These are phyloP conservation scores for Stercorarius parasiticus DNA, from an alignment of 2,113 vertebrate species.

Conservation along the genomic window DNA sequence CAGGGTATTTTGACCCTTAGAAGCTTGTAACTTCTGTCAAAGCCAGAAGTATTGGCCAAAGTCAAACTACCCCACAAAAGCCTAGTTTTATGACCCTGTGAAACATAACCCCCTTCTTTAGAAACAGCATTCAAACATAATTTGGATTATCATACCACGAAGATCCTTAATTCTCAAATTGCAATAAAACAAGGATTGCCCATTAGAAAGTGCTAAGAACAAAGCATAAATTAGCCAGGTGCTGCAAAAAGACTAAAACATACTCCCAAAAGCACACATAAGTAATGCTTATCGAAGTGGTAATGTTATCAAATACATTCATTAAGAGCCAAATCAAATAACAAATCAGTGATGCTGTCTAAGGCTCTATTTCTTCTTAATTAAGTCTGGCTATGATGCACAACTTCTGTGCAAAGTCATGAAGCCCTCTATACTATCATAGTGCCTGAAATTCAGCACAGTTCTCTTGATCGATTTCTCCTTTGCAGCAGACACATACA, in stretches of 20 bases:
- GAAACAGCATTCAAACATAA: not conserved
- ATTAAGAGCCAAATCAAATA: not conserved
- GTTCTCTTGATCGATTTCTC: not conserved
- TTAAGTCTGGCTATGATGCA: not conserved
- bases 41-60: not conserved
- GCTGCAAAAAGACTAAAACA: not conserved
- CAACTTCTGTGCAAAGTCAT: not conserved
- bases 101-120: not conserved
- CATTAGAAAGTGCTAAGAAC: not conserved
- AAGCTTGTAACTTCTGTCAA: not conserved
- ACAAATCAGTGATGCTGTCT: not conserved
- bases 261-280: not conserved
- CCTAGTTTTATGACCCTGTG: not conserved
- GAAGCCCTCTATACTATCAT: not conserved
- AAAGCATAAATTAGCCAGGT: not conserved
- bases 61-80: not conserved
- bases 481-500: not conserved
- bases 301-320: not conserved
- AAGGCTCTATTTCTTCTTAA: not conserved
- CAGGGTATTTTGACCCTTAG: not conserved
- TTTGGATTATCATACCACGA: not conserved
- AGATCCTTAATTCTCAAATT: not conserved
- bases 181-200: not conserved
- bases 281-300: not conserved
- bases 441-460: not conserved